These are phyloP conservation scores for Orthosia gracilis DNA, from an alignment of 2,888 invertebrate species.

Conservation along the genomic window DNA sequence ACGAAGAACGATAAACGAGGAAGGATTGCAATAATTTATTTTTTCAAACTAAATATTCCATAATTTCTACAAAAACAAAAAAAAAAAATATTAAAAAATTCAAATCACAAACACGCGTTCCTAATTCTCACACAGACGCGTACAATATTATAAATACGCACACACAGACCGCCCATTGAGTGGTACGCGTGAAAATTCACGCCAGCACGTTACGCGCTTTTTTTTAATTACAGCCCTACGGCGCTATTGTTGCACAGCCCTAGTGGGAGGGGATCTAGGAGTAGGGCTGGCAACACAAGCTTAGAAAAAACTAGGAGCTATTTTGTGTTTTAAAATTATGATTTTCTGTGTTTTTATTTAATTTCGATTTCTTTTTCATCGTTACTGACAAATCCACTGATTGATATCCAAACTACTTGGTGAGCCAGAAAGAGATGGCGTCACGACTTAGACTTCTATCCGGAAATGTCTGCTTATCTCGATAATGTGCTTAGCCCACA, in stretches of 20 bases:
- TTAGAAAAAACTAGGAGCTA: slow-evolving; percentile 5
- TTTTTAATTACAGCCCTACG: slow-evolving; percentile 89
- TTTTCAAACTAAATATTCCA: no score
- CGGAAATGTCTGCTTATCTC: no score
- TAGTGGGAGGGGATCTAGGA: slow-evolving; percentile 81
- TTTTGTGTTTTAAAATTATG: not conserved
- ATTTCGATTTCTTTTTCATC: no score
- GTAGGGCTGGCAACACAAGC: slow-evolving; percentile 75
- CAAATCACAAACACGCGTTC: slow-evolving; percentile 40
- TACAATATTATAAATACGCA: slow-evolving; percentile 38
- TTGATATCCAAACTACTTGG: no score
- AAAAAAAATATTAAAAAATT: not conserved
- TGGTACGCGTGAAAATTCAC: slow-evolving; percentile 88
- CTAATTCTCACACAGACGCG: slow-evolving; percentile 35
- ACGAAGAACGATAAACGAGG: no score
- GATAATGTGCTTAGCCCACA: no score
- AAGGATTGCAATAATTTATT: no score
- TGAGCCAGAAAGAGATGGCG: no score
- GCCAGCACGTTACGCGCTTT: slow-evolving; percentile 83
- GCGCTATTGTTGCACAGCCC: slow-evolving; percentile 86
- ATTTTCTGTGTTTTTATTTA: not conserved
- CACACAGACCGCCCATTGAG: slow-evolving; percentile 70
- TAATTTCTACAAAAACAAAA: not conserved
- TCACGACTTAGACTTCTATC: no score
- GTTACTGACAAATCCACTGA: no score